Evolutionary conservation across 1,140 invertebrate species (phyloP).

Genomic region (Mizuhopecten yessoensis): DNA sequence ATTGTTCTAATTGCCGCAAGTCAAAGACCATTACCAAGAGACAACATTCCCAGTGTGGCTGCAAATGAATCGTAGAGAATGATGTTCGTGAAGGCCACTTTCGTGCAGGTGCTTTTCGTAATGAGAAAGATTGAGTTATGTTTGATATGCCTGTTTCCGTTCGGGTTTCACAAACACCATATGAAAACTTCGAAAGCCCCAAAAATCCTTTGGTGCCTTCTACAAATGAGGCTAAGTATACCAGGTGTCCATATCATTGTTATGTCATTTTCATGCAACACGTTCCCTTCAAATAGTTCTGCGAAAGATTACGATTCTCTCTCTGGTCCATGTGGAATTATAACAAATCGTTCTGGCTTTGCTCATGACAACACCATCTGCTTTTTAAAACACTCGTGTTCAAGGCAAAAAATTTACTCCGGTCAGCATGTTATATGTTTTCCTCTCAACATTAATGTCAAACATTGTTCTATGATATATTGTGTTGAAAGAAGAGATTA

Average conservation of each 20-base stretch:
- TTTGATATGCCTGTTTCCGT: constrained; percentile 33
- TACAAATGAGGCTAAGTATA: constrained; percentile 4
- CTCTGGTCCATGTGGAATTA: constrained; percentile 30
- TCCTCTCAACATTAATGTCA: constrained; percentile 25
- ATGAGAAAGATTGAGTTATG: constrained; percentile 39
- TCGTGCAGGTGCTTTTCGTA: constrained; percentile 37
- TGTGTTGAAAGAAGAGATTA: constrained; percentile 33
- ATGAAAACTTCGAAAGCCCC: constrained; percentile 19
- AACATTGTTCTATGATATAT: not conserved
- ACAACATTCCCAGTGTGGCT: constrained; percentile 31
- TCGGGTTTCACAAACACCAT: constrained; percentile 32
- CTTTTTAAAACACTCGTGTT: constrained; percentile 17
- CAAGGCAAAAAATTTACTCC: not conserved
- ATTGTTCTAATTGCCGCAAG: constrained; percentile 33
- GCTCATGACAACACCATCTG: constrained; percentile 31
- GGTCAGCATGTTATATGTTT: constrained; percentile 38
- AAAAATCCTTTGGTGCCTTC: constrained; percentile 5
- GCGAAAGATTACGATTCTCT: constrained; percentile 33
- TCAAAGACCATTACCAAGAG: constrained; percentile 34
- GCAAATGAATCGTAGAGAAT: constrained; percentile 38
- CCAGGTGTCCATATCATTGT: constrained; percentile 32
- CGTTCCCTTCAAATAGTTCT: constrained; percentile 3
- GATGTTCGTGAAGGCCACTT: constrained; percentile 5
- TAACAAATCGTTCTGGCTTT: constrained; percentile 19
- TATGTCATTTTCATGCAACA: constrained; percentile 39